Base-by-base conservation (phyloP, 1,140 invertebrate species). In the Elysia chlorotica region DNA sequence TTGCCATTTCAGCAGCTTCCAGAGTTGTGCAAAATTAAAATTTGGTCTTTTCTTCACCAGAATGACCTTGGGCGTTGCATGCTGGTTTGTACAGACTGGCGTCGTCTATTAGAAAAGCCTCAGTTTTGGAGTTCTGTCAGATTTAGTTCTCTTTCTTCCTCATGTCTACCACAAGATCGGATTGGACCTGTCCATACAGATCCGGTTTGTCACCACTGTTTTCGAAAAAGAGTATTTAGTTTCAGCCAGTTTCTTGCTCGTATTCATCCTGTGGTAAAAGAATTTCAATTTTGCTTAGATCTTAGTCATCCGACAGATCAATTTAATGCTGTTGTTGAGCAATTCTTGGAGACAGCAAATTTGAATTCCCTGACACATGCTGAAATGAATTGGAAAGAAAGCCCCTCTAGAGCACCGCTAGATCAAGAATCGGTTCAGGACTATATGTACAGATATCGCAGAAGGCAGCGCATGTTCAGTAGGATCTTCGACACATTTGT, bases 321-420 rank as follows among this genome's bases (percentile, higher is more conserved):
- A 14, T 86, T 79, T 74, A 65, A 82, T 14, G 56, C 76, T 5
- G 76, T 79, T 35, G 53, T 87, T 0, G 73, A 83, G 38, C 73
- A 71, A 33, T 56, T 86, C n/a, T 53, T 84, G 33, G 35, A 69
- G n/a, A 72, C 74, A 14, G 54, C 79, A 25, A 72, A 76, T 19
- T 74, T 78, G 14, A 65, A 71, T 28, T 77, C 82, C 23, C 62
- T 84, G 21, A 74, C 71, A 41, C 81, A 80, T 74, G 81, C 79
- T 6, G 70, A 81, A 30, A 72, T 87, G 35, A 84, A 85, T 76
- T 87, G 85, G 85, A 86, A 84, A 38, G 83, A 84, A 59, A 86
- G 83, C 1, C 84, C 86, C 2, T 84, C 85, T 10, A 70, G 78
- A 17, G 76, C 79, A 61, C 82, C 84, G 33, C 82, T 83, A 61